Conservation (phyloP, 2,113 vertebrate genomes). For the Empidonax traillii region DNA sequence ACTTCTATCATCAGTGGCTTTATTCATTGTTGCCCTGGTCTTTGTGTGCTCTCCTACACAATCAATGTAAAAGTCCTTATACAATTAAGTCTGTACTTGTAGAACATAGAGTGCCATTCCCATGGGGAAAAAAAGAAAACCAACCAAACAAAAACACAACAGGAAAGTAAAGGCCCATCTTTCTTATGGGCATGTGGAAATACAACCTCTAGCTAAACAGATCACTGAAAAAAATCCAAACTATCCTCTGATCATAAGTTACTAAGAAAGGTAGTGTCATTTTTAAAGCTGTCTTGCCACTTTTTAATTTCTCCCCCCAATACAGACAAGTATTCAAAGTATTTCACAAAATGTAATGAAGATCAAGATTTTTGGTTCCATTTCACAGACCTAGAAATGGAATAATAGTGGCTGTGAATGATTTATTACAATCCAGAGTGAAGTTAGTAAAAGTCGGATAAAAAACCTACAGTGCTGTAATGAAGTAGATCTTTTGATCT, state of each 20-base stretch:
- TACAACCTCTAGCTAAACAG: not conserved
- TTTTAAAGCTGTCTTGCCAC: not conserved
- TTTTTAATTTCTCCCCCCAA: not conserved
- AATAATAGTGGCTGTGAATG: accelerated
- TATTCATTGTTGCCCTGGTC: not conserved
- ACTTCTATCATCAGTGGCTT: not conserved
- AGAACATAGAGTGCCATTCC: not conserved
- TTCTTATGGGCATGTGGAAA: accelerated
- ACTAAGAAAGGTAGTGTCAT: not conserved
- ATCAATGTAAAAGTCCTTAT: not conserved
- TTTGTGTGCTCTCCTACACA: not conserved
- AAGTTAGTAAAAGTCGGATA: not conserved
- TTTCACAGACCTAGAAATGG: not conserved
- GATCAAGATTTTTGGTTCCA: not conserved
- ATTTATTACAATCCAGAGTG: not conserved
- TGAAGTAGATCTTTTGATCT: not conserved
- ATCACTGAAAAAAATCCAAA: not conserved
- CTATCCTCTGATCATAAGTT: not conserved
- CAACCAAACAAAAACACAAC: not conserved
- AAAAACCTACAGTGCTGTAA: accelerated
- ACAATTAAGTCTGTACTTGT: not conserved
- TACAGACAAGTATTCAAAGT: not conserved
- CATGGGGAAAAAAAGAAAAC: not conserved
- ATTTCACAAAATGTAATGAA: not conserved
- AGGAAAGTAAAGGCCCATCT: not conserved